A percentile compares a stretch with the other conserved stretches of the same genome.
phyloP scores from a whole-genome alignment of 2,888 invertebrate genomes.

The Phaonia tiefii region DNA sequence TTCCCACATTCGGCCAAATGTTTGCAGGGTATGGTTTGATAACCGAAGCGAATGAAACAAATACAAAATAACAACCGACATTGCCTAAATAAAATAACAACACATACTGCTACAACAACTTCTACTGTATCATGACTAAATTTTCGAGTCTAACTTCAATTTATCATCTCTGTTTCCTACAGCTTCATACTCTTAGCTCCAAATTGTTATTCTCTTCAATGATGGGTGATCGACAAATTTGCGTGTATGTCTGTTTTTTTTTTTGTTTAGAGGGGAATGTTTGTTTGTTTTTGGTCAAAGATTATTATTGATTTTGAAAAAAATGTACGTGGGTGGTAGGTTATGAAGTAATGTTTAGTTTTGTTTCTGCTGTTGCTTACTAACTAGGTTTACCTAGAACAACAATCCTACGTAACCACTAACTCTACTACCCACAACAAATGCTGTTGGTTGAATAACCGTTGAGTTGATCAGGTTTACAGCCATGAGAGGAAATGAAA shows the following conservation, averaged over 20 bases:
- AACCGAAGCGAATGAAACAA: too few relatives aligned
- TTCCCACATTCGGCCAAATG: too few relatives aligned
- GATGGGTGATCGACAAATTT: not conserved
- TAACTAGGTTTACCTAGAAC: slow-evolving; percentile 36
- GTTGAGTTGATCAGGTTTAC: slow-evolving; percentile 19
- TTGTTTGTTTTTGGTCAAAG: slow-evolving; percentile 4
- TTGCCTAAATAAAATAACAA: too few relatives aligned
- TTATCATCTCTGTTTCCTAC: too few relatives aligned
- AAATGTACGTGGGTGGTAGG: slow-evolving; percentile 51
- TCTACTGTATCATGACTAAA: too few relatives aligned
- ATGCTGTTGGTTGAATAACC: slow-evolving; percentile 32
- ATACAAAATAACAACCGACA: too few relatives aligned
- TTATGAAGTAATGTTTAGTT: slow-evolving; percentile 46
- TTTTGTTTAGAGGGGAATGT: slow-evolving; percentile 16
- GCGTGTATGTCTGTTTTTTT: not conserved
- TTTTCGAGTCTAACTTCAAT: slow-evolving; percentile 22
- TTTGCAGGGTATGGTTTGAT: too few relatives aligned
- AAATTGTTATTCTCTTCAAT: too few relatives aligned
- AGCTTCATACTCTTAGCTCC: too few relatives aligned
- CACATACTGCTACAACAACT: too few relatives aligned
- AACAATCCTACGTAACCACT: not conserved
- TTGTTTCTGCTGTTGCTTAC: not conserved
- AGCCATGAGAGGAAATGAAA: slow-evolving; percentile 27
- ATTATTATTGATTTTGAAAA: too few relatives aligned
- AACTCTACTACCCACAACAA: not conserved